These are phyloP conservation scores for Onychorhynchus coronatus DNA, from an alignment of 2,113 vertebrate genomes.

Conservation along the genomic window DNA sequence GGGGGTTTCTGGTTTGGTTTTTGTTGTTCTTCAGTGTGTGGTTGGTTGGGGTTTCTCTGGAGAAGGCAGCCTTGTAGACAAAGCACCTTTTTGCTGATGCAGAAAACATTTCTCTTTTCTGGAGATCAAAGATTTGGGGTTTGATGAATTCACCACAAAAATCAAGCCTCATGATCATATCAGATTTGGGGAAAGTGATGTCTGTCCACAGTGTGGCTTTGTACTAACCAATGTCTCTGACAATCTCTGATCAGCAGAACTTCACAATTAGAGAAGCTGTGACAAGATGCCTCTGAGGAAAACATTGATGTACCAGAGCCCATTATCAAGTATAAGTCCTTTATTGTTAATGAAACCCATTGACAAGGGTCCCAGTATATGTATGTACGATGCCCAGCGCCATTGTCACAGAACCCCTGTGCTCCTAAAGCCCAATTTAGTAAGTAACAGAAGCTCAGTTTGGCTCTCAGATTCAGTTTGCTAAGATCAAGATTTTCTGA, in stretches of 20 bases:
- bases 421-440: background rate
- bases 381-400: fast-evolving
- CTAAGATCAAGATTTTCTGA: background rate
- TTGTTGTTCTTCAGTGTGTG: fast-evolving
- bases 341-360: background rate
- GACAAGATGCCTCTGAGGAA: background rate
- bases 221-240: background rate
- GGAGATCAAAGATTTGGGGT: background rate
- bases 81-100: background rate
- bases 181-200: background rate
- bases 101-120: background rate
- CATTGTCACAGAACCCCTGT: background rate
- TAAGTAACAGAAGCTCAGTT: background rate
- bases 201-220: background rate
- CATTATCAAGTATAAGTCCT: background rate
- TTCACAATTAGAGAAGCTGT: background rate
- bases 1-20: background rate
- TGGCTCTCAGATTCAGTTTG: background rate
- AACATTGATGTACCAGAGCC: background rate
- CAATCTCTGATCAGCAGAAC: background rate
- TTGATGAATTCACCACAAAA: background rate
- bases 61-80: background rate
- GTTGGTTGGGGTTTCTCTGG: background rate
- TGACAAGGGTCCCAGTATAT: background rate
- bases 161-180: background rate